These are phyloP conservation scores for Urechis unicinctus DNA, from an alignment of 2,888 invertebrate species.

Conservation along the genomic window DNA sequence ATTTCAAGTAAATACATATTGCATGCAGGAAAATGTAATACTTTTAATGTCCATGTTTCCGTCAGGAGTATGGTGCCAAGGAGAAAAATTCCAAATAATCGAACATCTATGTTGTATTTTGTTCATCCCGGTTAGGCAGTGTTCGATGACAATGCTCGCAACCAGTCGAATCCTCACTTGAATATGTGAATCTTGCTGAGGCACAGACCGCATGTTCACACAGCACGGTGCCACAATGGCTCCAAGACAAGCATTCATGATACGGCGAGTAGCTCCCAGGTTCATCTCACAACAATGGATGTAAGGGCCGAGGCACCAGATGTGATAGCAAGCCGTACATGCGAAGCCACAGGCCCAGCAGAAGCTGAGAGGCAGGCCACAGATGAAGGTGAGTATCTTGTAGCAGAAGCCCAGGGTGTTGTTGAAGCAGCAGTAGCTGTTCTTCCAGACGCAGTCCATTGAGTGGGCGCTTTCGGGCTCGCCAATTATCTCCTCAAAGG, in stretches of 20 bases:
- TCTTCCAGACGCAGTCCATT: constrained; percentile 65
- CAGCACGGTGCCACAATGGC: constrained; percentile 12
- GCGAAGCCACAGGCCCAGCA: constrained; percentile 49
- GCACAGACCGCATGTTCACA: constrained; percentile 8
- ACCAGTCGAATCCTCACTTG: no score
- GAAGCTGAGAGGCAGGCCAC: constrained; percentile 63
- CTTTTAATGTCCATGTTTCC: no score
- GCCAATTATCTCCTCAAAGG: constrained; percentile 26
- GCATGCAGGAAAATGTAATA: no score
- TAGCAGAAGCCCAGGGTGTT: constrained; percentile 65
- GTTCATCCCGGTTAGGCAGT: no score
- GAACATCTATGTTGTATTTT: no score
- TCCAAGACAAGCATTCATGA: constrained; percentile 6
- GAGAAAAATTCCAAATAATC: no score
- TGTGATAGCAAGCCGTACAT: constrained; percentile 59
- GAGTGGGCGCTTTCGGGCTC: constrained; percentile 29
- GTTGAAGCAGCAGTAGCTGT: constrained; percentile 62
- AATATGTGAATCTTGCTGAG: constrained; percentile 17
- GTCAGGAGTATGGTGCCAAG: no score
- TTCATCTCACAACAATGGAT: constrained; percentile 63
- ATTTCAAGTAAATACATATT: no score
- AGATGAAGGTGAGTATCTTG: constrained; percentile 60
- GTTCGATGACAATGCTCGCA: no score
- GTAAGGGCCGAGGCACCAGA: constrained; percentile 68
- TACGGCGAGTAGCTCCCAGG: constrained; percentile 55